Evolutionary conservation across 1,140 invertebrate species (phyloP), one percentile per base, ranked within the genome.

Genomic region (Bombus breviceps): DNA sequence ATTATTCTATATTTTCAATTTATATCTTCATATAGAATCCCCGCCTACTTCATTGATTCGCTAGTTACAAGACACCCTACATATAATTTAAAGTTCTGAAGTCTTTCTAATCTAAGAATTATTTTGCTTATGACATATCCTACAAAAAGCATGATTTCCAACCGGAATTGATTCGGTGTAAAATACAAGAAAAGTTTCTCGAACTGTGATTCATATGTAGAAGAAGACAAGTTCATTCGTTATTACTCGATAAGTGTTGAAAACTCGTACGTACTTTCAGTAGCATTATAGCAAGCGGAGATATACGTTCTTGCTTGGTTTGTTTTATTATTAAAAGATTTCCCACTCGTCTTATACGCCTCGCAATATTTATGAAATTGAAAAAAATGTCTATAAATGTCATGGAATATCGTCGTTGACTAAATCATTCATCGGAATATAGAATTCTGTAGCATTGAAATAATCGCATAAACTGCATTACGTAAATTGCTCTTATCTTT

Each of bases 141-240:
- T 34, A 13, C 5, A 9, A 28, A 22, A 25, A 12, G 18, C 64
- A n/a, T 10, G 28, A 6, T 32, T 39, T 62, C 0, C 12, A 34
- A 9, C 10, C 18, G 2, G 3, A 53, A 83, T 78, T 69, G 82
- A 83, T 83, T 83, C n/a, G 28, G 22, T 71, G 82, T 72, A 84
- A 79, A 43, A 84, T 84, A 62, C 53, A 84, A 22, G n/a, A 69
- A 59, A 37, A 18, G 43, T 59, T 71, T n/a, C 47, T 34, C 62
- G 10, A 57, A 12, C 62, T 34, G n/a, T 69, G 43, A 78, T 78
- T 32, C 37, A 71, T 71, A 47, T 15, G 43, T 15, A 62, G 9
- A 66, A 32, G 64, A 32, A 28, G 4, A 59, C n/a, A 59, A 82
- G 3, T 64, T 64, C 37, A 2, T 62, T 68, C 10, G 8, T 53